Conservation (phyloP, 2,888 invertebrate species). For the Blomia tropicalis region DNA sequence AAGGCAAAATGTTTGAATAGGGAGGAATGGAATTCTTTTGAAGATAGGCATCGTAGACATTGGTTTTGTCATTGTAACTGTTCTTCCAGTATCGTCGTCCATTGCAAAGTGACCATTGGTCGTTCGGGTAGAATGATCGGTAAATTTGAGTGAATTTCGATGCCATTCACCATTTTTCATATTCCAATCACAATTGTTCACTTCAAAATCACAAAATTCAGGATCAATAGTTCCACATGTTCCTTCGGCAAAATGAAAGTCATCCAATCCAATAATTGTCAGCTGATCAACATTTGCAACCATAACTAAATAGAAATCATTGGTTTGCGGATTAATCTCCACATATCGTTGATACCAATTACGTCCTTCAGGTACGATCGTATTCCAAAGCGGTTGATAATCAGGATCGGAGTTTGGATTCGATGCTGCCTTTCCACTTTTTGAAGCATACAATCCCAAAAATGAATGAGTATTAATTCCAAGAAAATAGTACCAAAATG, state of each 20-base stretch:
- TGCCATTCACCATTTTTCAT: neutral
- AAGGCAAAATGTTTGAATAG: neutral
- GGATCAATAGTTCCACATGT: neutral
- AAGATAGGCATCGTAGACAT: constrained; percentile 2
- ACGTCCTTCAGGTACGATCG: neutral
- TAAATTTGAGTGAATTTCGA: neutral
- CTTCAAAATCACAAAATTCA: constrained; percentile 22
- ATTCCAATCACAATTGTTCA: constrained; percentile 11
- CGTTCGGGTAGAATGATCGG: constrained; percentile 9
- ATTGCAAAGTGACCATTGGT: neutral
- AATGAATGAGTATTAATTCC: neutral
- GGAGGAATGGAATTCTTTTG: neutral
- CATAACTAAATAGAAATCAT: neutral
- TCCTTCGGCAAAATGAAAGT: neutral
- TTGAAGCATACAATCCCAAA: neutral
- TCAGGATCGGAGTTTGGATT: neutral
- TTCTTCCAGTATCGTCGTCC: neutral
- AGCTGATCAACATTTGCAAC: neutral
- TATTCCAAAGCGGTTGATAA: neutral
- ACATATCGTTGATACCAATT: constrained; percentile 15
- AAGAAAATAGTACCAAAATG: constrained; percentile 17
- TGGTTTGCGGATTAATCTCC: neutral
- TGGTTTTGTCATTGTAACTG: neutral
- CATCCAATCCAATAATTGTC: constrained; percentile 1
- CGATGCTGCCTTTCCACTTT: neutral